Evolutionary conservation across 2,113 vertebrate species (phyloP), one percentile per base, ranked within the genome.

Genomic region (Sterna hirundo): DNA sequence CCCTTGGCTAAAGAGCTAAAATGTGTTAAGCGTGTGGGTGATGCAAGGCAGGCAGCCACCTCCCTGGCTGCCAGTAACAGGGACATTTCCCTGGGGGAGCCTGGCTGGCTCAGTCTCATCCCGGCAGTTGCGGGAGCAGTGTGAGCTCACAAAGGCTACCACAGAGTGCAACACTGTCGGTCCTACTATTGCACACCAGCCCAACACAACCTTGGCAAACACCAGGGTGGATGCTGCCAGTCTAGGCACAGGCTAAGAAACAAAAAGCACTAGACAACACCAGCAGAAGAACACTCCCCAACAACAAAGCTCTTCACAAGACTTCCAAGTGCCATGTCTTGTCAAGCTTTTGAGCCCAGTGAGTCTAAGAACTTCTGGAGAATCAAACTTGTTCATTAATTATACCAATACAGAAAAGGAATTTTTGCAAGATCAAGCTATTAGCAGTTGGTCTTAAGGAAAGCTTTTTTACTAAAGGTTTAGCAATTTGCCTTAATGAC

Each of bases 401-500:
- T 58, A 66, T 7, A 69, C 11, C 27, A 49, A 72, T n/a, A 58
- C 32, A 34, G 36, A 34, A 54, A 23, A 6, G 12, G 14, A 19
- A 34, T 30, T 81, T 60, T 79, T 83, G 55, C 3, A 8, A 82
- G 47, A 93, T 91, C 61, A 70, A 66, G 62, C 27, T 88, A 77
- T 78, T 86, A 83, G 80, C 79, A 91, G 94, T 42, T 65, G 25
- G 60, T 47, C 89, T 96, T 95, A 78, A 82, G 90, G 51, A 77
- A 87, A 89, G 55, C 14, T 85, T 86, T 89, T 80, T 79, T 68
- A 34, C 86, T 91, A 71, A 95, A 82, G 77, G 76, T 84, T 68
- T 75, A 93, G 77, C 9, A 5, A 89, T 93, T 97, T 91, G 78
- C 87, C 58, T 93, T 96, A 93, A 95, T 61, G 82, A 77, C 78